phyloP scores from a whole-genome alignment of 2,797 vertebrate genomes.

The Pempheris klunzingeri region DNA sequence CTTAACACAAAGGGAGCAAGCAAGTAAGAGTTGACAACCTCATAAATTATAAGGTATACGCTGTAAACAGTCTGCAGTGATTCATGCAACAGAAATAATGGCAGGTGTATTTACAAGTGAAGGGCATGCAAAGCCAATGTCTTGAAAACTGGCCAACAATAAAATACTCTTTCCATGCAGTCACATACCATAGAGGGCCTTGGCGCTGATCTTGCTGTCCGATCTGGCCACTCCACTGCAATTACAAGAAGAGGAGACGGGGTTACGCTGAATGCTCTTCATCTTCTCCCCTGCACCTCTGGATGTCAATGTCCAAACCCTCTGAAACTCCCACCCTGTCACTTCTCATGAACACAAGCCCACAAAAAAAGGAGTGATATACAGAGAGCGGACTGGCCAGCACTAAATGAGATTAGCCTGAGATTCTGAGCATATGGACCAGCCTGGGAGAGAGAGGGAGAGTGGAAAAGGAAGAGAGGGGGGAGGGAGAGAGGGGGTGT shows the following conservation, averaged over 20 bases:
- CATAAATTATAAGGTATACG: not conserved
- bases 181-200: slow-evolving; percentile 88
- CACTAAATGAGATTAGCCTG: slow-evolving; percentile 76
- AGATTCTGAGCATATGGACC: slow-evolving; percentile 80
- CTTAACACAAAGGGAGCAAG: not conserved
- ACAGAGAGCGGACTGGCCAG: slow-evolving; percentile 49
- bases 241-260: slow-evolving; percentile 76
- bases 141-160: slow-evolving; percentile 20
- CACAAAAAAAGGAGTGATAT: slow-evolving; percentile 33
- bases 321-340: slow-evolving; percentile 32
- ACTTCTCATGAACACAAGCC: slow-evolving; percentile 38
- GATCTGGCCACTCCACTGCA: slow-evolving; percentile 87
- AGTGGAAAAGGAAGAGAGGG: slow-evolving; percentile 49
- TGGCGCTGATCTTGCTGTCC: slow-evolving; percentile 89
- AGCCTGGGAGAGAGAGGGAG: slow-evolving; percentile 51
- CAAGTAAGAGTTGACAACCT: not conserved
- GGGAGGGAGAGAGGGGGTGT: slow-evolving; percentile 28
- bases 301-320: slow-evolving; percentile 39
- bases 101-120: slow-evolving; percentile 23
- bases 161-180: slow-evolving; percentile 17
- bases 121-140: slow-evolving; percentile 25
- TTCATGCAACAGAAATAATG: slow-evolving; percentile 36
- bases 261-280: slow-evolving; percentile 81
- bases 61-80: slow-evolving; percentile 25
- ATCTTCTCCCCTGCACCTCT: slow-evolving; percentile 69